A percentile compares a stretch with the other conserved stretches of the same genome.
These are phyloP conservation scores for Oplegnathus fasciatus DNA, from an alignment of 2,113 vertebrate genomes.

Conservation along the genomic window DNA sequence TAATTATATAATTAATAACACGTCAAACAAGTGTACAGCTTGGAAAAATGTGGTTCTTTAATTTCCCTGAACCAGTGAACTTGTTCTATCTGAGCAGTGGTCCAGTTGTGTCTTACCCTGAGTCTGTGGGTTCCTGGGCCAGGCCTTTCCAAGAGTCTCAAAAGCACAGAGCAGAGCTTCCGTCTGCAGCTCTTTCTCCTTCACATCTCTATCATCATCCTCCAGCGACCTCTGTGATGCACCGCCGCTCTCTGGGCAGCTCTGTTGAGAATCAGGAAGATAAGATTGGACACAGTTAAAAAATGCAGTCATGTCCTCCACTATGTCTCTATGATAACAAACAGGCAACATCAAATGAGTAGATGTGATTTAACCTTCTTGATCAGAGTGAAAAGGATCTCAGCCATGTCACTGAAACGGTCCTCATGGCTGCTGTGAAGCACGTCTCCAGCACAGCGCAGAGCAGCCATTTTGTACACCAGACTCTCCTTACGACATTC, in stretches of 20 bases:
- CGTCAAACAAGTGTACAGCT: neutral
- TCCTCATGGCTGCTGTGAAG: slow-evolving; percentile 92
- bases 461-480: slow-evolving; percentile 92
- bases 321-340: neutral
- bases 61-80: neutral
- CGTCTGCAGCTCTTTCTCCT: slow-evolving; percentile 89
- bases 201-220: slow-evolving; percentile 86
- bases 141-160: slow-evolving; percentile 93
- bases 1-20: too few relatives aligned
- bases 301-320: neutral
- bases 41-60: neutral
- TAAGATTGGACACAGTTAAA: neutral
- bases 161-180: slow-evolving; percentile 93
- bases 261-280: slow-evolving; percentile 77
- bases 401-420: slow-evolving; percentile 89
- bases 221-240: slow-evolving; percentile 81
- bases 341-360: neutral
- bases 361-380: slow-evolving; percentile 88
- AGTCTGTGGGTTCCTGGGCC: slow-evolving; percentile 89
- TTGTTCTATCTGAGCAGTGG: neutral
- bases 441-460: slow-evolving; percentile 89
- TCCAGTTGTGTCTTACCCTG: slow-evolving; percentile 85
- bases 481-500: slow-evolving; percentile 94
- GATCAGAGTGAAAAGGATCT: slow-evolving; percentile 93
- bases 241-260: slow-evolving; percentile 81